phyloP scores from a whole-genome alignment of 2,888 invertebrate species.

The Aethes cnicana region DNA sequence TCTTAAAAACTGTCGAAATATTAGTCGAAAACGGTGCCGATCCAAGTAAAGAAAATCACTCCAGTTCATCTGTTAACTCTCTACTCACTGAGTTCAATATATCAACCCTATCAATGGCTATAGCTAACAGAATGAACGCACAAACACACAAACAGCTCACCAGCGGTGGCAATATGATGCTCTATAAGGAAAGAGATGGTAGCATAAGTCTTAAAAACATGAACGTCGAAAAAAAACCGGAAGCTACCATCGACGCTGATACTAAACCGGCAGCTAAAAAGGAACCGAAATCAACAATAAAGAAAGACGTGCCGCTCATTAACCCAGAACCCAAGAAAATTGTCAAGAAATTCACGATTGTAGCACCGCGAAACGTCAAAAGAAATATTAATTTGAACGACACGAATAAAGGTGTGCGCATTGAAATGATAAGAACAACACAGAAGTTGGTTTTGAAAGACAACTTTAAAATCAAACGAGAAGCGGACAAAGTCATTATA shows the following conservation, averaged over 20 bases:
- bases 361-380: too few relatives aligned
- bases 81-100: conserved; percentile 67
- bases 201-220: neutral
- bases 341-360: too few relatives aligned
- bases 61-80: conserved; percentile 65
- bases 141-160: conserved; percentile 30
- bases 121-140: conserved; percentile 51
- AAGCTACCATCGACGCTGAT: neutral
- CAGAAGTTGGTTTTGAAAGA: too few relatives aligned
- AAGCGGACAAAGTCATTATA: conserved; percentile 11
- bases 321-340: too few relatives aligned
- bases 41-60: conserved; percentile 66
- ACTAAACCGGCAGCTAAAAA: neutral
- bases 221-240: neutral
- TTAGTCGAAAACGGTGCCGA: conserved; percentile 69
- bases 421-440: too few relatives aligned
- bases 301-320: too few relatives aligned
- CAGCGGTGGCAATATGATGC: conserved; percentile 39
- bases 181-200: conserved; percentile 45
- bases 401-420: too few relatives aligned
- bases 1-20: conserved; percentile 59
- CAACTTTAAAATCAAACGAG: too few relatives aligned
- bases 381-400: too few relatives aligned
- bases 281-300: too few relatives aligned
- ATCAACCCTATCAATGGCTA: conserved; percentile 49